A percentile compares a stretch with the other conserved stretches of the same genome.
Conservation (phyloP, 2,888 invertebrate species). For the Habroteleia sp. region DNA sequence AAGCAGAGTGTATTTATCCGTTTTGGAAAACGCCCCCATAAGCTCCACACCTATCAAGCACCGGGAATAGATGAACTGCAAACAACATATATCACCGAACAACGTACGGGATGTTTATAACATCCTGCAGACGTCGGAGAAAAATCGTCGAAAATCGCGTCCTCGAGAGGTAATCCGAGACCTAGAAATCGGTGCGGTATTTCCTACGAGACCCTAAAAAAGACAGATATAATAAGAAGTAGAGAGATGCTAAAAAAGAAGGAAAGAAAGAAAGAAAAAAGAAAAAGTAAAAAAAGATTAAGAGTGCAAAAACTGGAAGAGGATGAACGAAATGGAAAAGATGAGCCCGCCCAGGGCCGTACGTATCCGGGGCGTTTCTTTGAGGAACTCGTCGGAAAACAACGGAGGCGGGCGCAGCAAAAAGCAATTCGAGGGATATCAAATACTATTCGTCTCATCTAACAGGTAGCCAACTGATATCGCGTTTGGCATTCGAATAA, state of each 20-base stretch:
- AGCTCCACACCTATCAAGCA: constrained; percentile 8
- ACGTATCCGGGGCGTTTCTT: constrained; percentile 53
- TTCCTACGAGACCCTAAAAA: constrained; percentile 16
- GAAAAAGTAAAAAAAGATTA: neutral
- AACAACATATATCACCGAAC: constrained; percentile 45
- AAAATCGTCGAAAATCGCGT: constrained; percentile 50
- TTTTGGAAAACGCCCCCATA: constrained; percentile 29
- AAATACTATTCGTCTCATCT: constrained; percentile 27
- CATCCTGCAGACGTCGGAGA: constrained; percentile 49
- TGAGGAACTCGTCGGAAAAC: constrained; percentile 29
- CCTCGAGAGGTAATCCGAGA: constrained; percentile 50
- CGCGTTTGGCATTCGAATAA: constrained; percentile 47
- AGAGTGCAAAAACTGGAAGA: constrained; percentile 10
- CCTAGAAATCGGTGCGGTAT: constrained; percentile 33
- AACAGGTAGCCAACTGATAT: constrained; percentile 60
- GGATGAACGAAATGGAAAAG: constrained; percentile 12
- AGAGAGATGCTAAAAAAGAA: neutral
- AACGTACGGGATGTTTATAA: constrained; percentile 34
- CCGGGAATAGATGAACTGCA: constrained; percentile 38
- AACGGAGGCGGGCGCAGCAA: constrained; percentile 11
- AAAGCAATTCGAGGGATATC: constrained; percentile 41
- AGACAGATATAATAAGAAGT: constrained; percentile 2
- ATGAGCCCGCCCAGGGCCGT: constrained; percentile 47
- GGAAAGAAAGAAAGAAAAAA: constrained; percentile 2
- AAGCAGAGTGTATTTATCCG: constrained; percentile 27